Base-by-base conservation (phyloP, 2,888 invertebrate genomes). In the Tachina lurida region DNA sequence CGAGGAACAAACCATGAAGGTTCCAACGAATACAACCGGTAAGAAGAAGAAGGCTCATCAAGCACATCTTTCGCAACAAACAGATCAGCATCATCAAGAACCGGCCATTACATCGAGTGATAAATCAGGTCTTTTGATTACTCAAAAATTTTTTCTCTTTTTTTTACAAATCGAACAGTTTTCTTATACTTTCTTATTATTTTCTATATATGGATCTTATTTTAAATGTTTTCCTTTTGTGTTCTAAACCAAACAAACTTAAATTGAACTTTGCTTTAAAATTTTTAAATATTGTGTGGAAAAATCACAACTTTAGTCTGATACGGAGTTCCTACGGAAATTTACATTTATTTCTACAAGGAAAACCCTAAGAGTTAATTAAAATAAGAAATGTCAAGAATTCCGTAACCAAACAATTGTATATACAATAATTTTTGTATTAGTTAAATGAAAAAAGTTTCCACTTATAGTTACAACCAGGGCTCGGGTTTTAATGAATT, bases 1-100 rank as follows among this genome's bases (percentile, higher is more conserved):
- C 89, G 96, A 96, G 91, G 96, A 96, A 91, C 94, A 95, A 81
- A 96, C 96, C 92, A 95, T 96, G 92, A 93, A 93, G 90, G 91
- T 92, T 89, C 95, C 96, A 92, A 92, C 93, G 82, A 94, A 96
- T 94, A 94, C 95, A 94, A 94, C 96, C 95, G 93, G 95, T 94
- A 94, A 94, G 94, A 94, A 93, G 93, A 93, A 93, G 93, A 92
- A 93, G 92, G 92, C 93, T 91, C 92, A 92, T 90, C 93, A 93
- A 92, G 91, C 92, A 92, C 93, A 93, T 91, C 92, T 92, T 92
- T 93, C 93, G 93, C 93, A 93, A 93, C 93, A 92, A 92, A 91
- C 91, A 90, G 92, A 93, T 91, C 93, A 93, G 91, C 93, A 93
- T 91, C 93, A 93, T 92, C 93, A 92, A 91, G 91, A 92, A 91